Base-by-base conservation (phyloP, 2,797 vertebrate species). In the Garrulus glandarius region DNA sequence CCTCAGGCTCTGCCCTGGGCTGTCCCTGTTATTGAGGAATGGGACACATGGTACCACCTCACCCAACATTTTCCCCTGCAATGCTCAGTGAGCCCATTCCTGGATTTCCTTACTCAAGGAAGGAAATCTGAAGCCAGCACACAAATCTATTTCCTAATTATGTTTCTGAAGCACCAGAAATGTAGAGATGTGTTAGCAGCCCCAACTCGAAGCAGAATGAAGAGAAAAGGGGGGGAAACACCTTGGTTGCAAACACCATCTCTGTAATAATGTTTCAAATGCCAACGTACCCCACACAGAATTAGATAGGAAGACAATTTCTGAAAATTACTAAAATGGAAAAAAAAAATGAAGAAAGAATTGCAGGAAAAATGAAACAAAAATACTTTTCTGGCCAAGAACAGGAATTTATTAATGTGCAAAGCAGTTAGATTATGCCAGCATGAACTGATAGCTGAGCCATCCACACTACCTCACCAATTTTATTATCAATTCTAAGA, bases 21-120 rank as follows among this genome's bases (percentile, higher is more conserved):
- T 64, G 10, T 8, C 15, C 29, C 4, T 1, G 3, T 3, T 4
- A 1, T 5, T 11, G 37, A n/a, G 64, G 22, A 18, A 23, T 0
- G 13, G n/a, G 27, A 37, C 24, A 12, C 4, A 1, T 0, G 0
- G 24, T 4, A 4, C 23, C 41, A 6, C 26, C 71, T 43, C 53
- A 47, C 2, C 12, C 52, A 69, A 21, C 36, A 4, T 15, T 26
- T 15, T 60, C 11, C 60, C 34, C 59, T 1, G 3, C 32, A 2
- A 13, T 1, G 16, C 15, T 6, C 55, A 49, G 2, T 4, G 15
- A 50, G 27, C 43, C 43, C 3, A 0, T 10, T 69, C 27, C 49
- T 55, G 27, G 7, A 46, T 79, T 39, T 55, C 17, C 34, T 56
- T 30, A 24, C 9, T 49, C 46, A 46, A 53, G 34, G 11, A 59